These are phyloP conservation scores for Piprites chloris DNA, from an alignment of 2,113 vertebrate genomes.

Conservation along the genomic window DNA sequence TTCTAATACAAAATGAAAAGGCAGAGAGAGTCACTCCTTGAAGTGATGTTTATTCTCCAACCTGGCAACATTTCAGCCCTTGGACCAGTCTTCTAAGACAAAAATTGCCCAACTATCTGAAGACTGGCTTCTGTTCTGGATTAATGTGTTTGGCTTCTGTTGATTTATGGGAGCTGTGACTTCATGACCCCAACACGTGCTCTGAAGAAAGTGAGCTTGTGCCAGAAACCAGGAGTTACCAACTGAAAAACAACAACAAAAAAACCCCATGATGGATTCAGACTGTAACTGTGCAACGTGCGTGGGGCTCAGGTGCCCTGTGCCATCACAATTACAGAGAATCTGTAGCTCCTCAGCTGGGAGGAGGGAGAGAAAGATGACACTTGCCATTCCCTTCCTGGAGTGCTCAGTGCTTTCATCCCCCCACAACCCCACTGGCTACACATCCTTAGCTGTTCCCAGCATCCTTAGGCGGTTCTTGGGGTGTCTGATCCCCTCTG, in stretches of 20 bases:
- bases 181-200: background rate
- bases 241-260: background rate
- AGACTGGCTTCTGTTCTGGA: background rate
- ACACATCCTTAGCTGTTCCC: background rate
- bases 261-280: background rate
- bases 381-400: background rate
- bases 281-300: background rate
- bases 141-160: background rate
- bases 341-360: background rate
- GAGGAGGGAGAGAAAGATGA: background rate
- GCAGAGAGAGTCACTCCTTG: background rate
- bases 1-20: background rate
- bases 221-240: background rate
- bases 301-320: background rate
- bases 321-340: background rate
- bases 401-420: background rate
- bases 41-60: background rate
- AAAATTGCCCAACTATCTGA: background rate
- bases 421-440: background rate
- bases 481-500: background rate
- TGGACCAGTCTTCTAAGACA: background rate
- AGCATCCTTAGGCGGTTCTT: background rate
- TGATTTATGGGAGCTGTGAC: background rate
- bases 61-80: background rate
- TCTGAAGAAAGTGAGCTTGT: background rate